Percentiles rank a stretch among this genome's conserved stretches.
phyloP scores from a whole-genome alignment of 2,888 invertebrate genomes.

The Arctia plantaginis region DNA sequence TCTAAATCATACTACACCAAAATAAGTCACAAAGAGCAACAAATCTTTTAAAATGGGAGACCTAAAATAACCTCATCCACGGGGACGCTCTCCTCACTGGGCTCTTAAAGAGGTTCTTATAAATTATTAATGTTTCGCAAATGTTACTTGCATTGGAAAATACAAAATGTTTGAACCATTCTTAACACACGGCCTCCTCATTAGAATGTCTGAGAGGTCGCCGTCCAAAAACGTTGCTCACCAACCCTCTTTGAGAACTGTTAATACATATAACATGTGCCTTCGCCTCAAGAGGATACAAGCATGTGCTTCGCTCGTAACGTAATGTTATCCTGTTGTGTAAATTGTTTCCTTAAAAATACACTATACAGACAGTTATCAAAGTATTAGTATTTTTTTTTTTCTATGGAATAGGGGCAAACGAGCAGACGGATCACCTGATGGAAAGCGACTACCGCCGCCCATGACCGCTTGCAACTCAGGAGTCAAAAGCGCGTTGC shows the following conservation, averaged over 20 bases:
- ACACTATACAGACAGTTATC: neutral
- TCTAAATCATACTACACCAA: neutral
- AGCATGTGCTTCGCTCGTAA: constrained; percentile 38
- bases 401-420: too few relatives aligned
- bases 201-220: constrained; percentile 77
- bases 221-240: constrained; percentile 69
- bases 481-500: too few relatives aligned
- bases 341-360: constrained; percentile 7
- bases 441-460: too few relatives aligned
- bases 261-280: constrained; percentile 66
- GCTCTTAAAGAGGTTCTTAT: constrained; percentile 17
- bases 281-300: constrained; percentile 46
- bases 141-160: constrained; percentile 31
- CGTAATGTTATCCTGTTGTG: constrained; percentile 10
- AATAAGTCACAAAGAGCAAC: constrained; percentile 4
- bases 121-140: constrained; percentile 21
- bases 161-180: constrained; percentile 52
- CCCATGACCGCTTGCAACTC: too few relatives aligned
- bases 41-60: neutral
- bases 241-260: constrained; percentile 65
- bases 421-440: too few relatives aligned
- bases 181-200: constrained; percentile 67
- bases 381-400: neutral
- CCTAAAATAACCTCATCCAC: constrained; percentile 6
- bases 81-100: neutral